Percentiles rank a stretch among this genome's conserved stretches.
phyloP scores from a whole-genome alignment of 2,797 vertebrate species.

The Ctenopoma multispine region DNA sequence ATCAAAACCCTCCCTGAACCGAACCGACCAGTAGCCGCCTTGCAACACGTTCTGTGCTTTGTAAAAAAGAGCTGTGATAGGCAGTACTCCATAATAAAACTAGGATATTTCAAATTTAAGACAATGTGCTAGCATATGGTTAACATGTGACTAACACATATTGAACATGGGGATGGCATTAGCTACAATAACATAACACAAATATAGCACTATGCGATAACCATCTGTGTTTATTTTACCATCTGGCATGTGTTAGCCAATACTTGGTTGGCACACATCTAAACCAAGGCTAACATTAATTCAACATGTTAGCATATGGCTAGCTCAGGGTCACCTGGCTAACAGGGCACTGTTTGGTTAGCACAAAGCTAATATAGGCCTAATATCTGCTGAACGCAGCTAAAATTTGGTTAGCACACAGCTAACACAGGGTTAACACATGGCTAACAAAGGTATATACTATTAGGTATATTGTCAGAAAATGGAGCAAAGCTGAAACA shows the following conservation, averaged over 20 bases:
- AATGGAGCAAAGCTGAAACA: too few species aligned
- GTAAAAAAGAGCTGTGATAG: slow-evolving; percentile 24
- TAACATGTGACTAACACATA: slow-evolving; percentile 33
- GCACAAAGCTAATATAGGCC: slow-evolving; percentile 8
- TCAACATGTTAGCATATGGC: slow-evolving; percentile 15
- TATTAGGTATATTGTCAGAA: too few species aligned
- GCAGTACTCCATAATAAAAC: too few species aligned
- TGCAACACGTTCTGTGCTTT: not conserved
- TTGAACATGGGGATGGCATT: slow-evolving; percentile 18
- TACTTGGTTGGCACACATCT: slow-evolving; percentile 11
- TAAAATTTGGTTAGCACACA: not conserved
- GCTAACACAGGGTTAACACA: not conserved
- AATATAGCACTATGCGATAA: slow-evolving; percentile 24
- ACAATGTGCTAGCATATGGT: slow-evolving; percentile 44
- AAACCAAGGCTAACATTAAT: slow-evolving; percentile 2
- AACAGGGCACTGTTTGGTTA: not conserved
- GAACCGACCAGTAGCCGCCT: not conserved
- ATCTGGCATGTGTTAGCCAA: not conserved
- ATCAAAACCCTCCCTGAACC: slow-evolving; percentile 21
- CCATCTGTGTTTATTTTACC: slow-evolving; percentile 11
- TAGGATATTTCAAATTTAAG: slow-evolving; percentile 23
- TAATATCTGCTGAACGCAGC: not conserved
- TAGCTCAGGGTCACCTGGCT: not conserved
- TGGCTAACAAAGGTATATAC: too few species aligned
- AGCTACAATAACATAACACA: slow-evolving; percentile 4